phyloP scores from a whole-genome alignment of 2,888 invertebrate genomes.

The Lydus trimaculatus region DNA sequence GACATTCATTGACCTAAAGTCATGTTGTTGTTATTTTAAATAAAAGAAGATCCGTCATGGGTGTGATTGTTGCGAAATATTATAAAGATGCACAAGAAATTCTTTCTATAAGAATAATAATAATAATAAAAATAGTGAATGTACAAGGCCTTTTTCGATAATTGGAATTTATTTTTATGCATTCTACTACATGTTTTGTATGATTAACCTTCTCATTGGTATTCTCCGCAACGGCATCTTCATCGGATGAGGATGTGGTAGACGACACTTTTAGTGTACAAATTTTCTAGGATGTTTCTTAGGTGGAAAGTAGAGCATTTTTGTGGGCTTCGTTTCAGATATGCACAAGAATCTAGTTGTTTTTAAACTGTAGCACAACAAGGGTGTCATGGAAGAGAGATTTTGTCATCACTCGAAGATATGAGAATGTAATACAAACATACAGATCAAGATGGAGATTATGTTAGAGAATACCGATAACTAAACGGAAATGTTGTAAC shows the following conservation, averaged over 20 bases:
- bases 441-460: background rate
- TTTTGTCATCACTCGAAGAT: no score
- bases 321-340: background rate
- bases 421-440: no score
- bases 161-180: background rate
- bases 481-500: background rate
- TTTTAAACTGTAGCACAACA: no score
- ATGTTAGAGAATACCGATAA: background rate
- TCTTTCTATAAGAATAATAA: background rate
- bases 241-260: background rate
- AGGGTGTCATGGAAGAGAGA: no score
- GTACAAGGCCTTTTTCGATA: background rate
- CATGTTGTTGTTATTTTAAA: background rate
- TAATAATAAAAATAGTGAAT: background rate
- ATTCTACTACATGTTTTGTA: background rate
- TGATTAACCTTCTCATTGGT: background rate
- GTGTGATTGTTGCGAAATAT: constrained; percentile 25
- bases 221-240: background rate
- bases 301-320: background rate
- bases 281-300: background rate
- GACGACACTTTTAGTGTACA: background rate
- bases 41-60: constrained; percentile 16
- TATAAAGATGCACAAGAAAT: constrained; percentile 19
- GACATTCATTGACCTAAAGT: constrained; percentile 26
- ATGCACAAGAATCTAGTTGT: no score